These are phyloP conservation scores for Cephus spinipes DNA, from an alignment of 2,888 invertebrate genomes.

Conservation along the genomic window DNA sequence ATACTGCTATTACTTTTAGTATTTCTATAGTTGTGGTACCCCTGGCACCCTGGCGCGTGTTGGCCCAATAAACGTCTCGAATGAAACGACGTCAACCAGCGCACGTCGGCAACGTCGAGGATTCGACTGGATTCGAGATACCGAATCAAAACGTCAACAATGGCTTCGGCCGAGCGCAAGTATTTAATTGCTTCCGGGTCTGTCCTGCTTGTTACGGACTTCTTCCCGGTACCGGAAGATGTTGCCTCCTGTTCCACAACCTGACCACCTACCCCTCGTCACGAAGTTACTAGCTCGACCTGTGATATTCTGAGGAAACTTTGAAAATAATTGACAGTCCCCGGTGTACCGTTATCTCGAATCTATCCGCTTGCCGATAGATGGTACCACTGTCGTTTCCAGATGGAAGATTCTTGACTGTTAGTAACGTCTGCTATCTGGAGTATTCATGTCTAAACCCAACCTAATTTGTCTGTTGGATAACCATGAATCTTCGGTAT, in stretches of 20 bases:
- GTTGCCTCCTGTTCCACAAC: conserved; percentile 26
- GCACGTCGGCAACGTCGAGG: conserved; percentile 8
- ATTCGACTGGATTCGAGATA: conserved; percentile 31
- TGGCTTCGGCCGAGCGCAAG: conserved; percentile 42
- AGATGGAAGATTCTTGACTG: not conserved
- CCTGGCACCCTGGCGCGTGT: conserved; percentile 24
- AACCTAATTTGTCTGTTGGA: not conserved
- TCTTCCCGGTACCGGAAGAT: conserved; percentile 55
- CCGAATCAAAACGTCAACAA: conserved; percentile 23
- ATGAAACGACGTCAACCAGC: conserved; percentile 40
- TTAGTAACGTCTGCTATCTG: not conserved
- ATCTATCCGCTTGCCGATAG: not conserved
- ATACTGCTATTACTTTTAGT: not conserved
- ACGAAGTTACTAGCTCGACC: not conserved
- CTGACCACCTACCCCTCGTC: not conserved
- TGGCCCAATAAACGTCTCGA: conserved; percentile 46
- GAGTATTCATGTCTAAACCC: not conserved
- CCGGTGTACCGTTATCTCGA: not conserved
- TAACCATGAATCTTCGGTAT: not conserved
- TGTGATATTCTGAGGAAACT: not conserved
- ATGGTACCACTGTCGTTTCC: not conserved
- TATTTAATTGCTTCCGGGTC: conserved; percentile 53
- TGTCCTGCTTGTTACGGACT: conserved; percentile 56
- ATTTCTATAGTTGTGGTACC: not conserved
- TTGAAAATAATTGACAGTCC: conserved; percentile 4